These are phyloP conservation scores for Cyanoderma ruficeps DNA, from an alignment of 2,113 vertebrate genomes.

Conservation along the genomic window DNA sequence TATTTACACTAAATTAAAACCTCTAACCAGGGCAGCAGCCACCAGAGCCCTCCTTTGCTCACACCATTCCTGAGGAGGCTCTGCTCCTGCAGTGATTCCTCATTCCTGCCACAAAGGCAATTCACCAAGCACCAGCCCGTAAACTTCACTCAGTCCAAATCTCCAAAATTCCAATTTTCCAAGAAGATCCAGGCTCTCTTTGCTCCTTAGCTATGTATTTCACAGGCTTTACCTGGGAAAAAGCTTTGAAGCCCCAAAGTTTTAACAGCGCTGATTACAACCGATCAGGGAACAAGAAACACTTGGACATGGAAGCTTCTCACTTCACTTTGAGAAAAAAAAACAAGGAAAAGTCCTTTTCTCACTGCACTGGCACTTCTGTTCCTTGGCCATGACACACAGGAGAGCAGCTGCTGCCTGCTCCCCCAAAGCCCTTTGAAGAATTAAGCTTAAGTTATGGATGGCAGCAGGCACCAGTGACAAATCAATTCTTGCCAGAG, in stretches of 20 bases:
- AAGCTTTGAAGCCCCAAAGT: background rate
- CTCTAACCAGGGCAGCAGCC: background rate
- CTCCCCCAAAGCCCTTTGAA: background rate
- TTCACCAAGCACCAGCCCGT: background rate
- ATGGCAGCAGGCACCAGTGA: background rate
- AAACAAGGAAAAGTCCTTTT: background rate
- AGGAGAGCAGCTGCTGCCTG: background rate
- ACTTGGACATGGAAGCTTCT: background rate
- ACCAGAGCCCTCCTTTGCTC: background rate
- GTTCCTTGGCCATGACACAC: background rate
- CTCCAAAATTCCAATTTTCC: background rate
- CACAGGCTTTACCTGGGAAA: background rate
- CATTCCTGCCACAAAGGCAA: background rate
- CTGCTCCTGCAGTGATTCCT: background rate
- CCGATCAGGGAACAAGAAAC: background rate
- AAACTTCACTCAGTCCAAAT: background rate
- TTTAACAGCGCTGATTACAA: background rate
- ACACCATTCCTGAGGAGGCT: background rate
- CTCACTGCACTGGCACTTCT: background rate
- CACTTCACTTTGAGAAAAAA: background rate
- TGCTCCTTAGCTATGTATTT: background rate
- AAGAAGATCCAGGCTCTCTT: background rate
- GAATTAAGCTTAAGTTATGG: background rate
- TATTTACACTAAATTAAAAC: background rate
- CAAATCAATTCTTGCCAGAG: conserved; percentile 27